Evolutionary conservation across 1,140 invertebrate species (phyloP), one percentile per base, ranked within the genome.

Genomic region (Bombus consobrinus): DNA sequence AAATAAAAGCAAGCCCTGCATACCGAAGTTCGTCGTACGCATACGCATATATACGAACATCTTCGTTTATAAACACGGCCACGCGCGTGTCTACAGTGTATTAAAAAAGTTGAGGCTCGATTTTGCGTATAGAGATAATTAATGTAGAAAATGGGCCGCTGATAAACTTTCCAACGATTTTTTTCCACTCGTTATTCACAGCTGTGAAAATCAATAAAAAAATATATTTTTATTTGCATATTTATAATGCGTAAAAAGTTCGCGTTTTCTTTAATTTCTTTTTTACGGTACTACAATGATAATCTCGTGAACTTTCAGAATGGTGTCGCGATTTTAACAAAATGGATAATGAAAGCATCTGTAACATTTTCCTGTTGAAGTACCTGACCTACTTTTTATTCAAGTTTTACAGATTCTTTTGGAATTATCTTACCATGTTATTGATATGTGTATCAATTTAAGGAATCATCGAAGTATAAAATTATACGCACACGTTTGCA

Each of bases 1-100:
- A 88, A 89, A 88, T 89, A 89, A 89, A 86, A 91, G 74, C 85
- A 81, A 82, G 81, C 47, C 69, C 71, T 66, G 86, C 89, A 91
- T 91, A 83, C 90, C 90, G 37, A 80, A 81, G n/a, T 62, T 64
- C 69, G 75, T 84, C 37, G 74, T 37, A 78, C 39, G 34, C 34
- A 62, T 59, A 43, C 79, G 43, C 41, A 32, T 62, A 53, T 59
- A 13, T 37, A n/a, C 62, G n/a, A 78, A 69, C 32, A 71, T 69
- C 53, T 59, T 79, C 75, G 64, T 69, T 83, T 71, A 71, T 43
- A 78, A 78, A 78, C 74, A 78, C 64, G 62, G 62, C 28, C 74
- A 83, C 34, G 47, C 62, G 62, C 37, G 34, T n/a, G 8, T 22
- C 10, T 43, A 79, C 53, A n/a, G n/a, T 39, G 18, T 37, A 68